Evolutionary conservation across 2,888 invertebrate species (phyloP), one percentile per base, ranked within the genome.

Genomic region (Tetrapedia diversipes): DNA sequence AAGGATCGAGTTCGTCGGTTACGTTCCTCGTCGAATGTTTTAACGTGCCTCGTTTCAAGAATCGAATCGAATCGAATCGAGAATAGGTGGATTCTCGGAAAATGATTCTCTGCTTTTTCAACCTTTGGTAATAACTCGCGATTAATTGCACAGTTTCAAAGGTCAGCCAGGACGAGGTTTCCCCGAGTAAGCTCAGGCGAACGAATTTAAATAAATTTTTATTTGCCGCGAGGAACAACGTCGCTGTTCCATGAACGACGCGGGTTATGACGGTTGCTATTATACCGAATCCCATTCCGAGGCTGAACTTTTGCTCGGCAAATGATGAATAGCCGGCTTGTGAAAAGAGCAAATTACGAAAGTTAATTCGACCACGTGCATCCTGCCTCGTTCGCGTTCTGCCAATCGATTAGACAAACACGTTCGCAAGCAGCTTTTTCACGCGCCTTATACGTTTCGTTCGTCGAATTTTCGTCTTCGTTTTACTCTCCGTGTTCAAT

Each of bases 291-390:
- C 61, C 68, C 39, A 76, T 80, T 76, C 65, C 37, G 61, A 59
- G 76, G 41, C 53, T 34, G 45, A 49, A 80, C 54, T 51, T 69
- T n/a, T 39, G 16, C 39, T 16, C 14, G 11, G 45, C 19, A 47
- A n/a, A 80, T 66, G 68, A 80, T 68, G 76, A 80, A 77, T 77
- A 59, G 64, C 37, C 63, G 24, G 53, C 49, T 39, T 41, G 34
- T 47, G 77, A 54, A 77, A 80, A 73, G 67, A 63, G 73, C 60
- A 65, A 74, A 77, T 81, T 80, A 72, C 65, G 43, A 61, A 69
- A 74, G 65, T 67, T 81, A 72, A 76, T 80, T 76, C 61, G 63
- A 72, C 65, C 56, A 63, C 61, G 68, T 60, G 27, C 45, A 47
- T 67, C 61, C 49, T 45, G 37, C 24, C n/a, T 24, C 61, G 39